Evolutionary conservation across 2,888 invertebrate genomes (phyloP).

Genomic region (Nesidiocoris tenuis): DNA sequence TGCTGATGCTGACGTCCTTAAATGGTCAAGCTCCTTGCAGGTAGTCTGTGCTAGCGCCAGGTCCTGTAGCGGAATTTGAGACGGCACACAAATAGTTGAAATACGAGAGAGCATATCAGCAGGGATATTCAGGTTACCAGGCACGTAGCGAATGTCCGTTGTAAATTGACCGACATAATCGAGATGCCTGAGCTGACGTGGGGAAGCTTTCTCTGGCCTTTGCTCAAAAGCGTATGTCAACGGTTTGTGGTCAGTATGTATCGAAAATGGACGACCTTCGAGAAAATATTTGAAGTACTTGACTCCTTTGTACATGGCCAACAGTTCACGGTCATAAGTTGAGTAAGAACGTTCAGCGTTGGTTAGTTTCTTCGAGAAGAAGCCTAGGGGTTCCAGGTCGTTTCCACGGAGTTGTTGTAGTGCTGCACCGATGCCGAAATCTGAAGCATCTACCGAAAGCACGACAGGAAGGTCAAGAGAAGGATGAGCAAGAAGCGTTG

Average conservation of each 20-base stretch:
- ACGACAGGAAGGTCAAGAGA: slow-evolving; percentile 51
- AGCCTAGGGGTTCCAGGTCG: slow-evolving; percentile 42
- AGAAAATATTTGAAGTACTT: slow-evolving; percentile 44
- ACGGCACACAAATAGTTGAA: no score
- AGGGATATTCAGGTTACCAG: no score
- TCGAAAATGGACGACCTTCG: slow-evolving; percentile 45
- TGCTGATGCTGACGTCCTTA: no score
- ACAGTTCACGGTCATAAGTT: slow-evolving; percentile 45
- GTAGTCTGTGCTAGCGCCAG: no score
- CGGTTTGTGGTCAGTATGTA: slow-evolving; percentile 44
- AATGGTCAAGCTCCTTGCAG: background rate
- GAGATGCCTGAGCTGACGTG: background rate
- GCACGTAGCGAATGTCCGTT: no score
- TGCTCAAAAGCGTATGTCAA: slow-evolving; percentile 34
- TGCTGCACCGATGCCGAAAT: slow-evolving; percentile 54
- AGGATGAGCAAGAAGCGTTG: slow-evolving; percentile 53
- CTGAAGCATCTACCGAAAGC: slow-evolving; percentile 54
- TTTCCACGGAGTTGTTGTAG: slow-evolving; percentile 52
- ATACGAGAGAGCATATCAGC: no score
- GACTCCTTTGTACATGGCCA: slow-evolving; percentile 42
- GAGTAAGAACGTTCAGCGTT: slow-evolving; percentile 38
- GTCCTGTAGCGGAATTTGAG: no score
- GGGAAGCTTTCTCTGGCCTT: slow-evolving; percentile 31
- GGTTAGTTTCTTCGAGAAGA: slow-evolving; percentile 44
- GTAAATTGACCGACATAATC: background rate